Percentiles rank a stretch among this genome's conserved stretches.
Evolutionary conservation across 2,888 invertebrate species (phyloP).

Genomic region (Vannuccia rotundouncinata): DNA sequence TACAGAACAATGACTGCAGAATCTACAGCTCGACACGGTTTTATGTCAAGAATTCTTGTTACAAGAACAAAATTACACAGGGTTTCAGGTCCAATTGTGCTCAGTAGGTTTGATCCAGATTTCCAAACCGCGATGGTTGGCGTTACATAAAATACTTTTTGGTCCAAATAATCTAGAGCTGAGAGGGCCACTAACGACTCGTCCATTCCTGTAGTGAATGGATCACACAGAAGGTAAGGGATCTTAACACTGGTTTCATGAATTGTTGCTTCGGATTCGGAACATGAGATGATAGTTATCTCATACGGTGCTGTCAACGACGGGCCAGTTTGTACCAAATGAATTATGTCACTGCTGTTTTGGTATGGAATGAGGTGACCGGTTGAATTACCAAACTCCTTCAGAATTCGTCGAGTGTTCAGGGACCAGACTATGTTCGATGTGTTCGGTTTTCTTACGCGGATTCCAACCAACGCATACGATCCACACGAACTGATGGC

Average conservation of each 20-base stretch:
- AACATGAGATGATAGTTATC: not conserved
- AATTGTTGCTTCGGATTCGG: conserved; percentile 25
- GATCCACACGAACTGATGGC: conserved; percentile 48
- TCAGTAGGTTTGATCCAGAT: conserved; percentile 42
- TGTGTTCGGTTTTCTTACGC: conserved; percentile 44
- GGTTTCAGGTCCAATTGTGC: conserved; percentile 46
- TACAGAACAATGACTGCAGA: conserved; percentile 47
- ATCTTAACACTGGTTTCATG: conserved; percentile 27
- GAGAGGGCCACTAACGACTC: conserved; percentile 49
- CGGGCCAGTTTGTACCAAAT: conserved; percentile 43
- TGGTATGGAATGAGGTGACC: conserved; percentile 41
- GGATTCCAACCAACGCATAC: conserved; percentile 47
- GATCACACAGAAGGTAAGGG: conserved; percentile 28
- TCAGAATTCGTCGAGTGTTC: conserved; percentile 46
- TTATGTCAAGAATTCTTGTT: conserved; percentile 46
- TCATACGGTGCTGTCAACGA: conserved; percentile 42
- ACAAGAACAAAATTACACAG: conserved; percentile 47
- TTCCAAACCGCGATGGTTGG: conserved; percentile 47
- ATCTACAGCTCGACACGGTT: conserved; percentile 43
- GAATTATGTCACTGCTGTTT: conserved; percentile 46
- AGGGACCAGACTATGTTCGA: conserved; percentile 52
- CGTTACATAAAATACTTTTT: conserved; percentile 44
- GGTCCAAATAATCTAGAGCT: conserved; percentile 46
- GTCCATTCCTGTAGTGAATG: conserved; percentile 34
- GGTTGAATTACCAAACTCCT: conserved; percentile 48